phyloP scores from a whole-genome alignment of 2,113 vertebrate species.

The Bubo blakistoni region DNA sequence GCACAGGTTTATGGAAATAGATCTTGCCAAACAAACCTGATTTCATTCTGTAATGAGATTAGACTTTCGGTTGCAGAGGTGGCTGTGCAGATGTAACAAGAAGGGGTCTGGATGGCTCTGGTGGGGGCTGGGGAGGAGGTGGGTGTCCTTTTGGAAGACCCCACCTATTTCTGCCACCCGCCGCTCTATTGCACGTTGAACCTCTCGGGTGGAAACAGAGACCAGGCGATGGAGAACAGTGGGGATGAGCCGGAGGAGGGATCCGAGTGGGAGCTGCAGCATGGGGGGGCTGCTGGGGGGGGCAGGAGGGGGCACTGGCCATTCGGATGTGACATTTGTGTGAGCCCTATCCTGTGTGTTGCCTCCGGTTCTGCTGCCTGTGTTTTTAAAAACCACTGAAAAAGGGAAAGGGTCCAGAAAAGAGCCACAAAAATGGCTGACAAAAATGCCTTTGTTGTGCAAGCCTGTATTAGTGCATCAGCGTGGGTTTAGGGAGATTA shows the following conservation, averaged over 20 bases:
- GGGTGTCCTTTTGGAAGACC: not conserved
- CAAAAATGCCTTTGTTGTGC: not conserved
- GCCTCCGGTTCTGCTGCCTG: not conserved
- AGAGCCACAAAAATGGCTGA: not conserved
- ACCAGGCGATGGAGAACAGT: rapidly evolving
- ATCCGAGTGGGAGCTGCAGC: rapidly evolving
- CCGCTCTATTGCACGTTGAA: rapidly evolving
- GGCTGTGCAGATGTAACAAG: not conserved
- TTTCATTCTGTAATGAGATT: not conserved
- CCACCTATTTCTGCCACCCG: not conserved
- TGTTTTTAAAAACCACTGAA: not conserved
- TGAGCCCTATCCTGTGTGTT: not conserved
- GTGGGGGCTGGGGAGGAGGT: too few relatives aligned
- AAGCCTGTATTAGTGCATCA: not conserved
- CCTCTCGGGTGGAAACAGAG: not conserved
- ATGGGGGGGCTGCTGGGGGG: rapidly evolving
- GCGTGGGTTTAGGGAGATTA: not conserved
- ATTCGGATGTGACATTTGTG: rapidly evolving
- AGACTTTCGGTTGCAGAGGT: not conserved
- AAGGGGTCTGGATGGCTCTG: not conserved
- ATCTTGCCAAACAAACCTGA: not conserved
- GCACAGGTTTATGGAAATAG: not conserved
- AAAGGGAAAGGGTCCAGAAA: not conserved
- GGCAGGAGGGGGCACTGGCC: too few relatives aligned
- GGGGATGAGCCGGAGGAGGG: not conserved